Percentiles rank a stretch among this genome's conserved stretches.
phyloP scores from a whole-genome alignment of 2,888 invertebrate species.

The Tromatobia lineatoria region DNA sequence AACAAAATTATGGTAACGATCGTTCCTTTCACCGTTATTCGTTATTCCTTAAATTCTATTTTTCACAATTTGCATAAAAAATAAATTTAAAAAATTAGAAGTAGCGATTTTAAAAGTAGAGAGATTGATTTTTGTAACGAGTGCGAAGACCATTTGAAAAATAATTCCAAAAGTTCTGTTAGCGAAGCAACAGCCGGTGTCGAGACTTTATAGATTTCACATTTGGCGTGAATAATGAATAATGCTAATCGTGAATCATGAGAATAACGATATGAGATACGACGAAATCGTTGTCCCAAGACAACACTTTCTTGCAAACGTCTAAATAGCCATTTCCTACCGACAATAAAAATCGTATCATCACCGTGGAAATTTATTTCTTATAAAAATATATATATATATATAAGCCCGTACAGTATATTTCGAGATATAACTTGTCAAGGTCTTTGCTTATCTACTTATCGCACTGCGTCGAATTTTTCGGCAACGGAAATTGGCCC shows the following conservation, averaged over 20 bases:
- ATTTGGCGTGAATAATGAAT: slow-evolving; percentile 8
- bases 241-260: slow-evolving; percentile 8
- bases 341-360: neutral
- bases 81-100: neutral
- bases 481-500: neutral
- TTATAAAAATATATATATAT: neutral
- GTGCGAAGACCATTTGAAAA: neutral
- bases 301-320: neutral
- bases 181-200: neutral
- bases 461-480: neutral
- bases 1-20: neutral
- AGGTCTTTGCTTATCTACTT: slow-evolving; percentile 16
- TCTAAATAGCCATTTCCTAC: neutral
- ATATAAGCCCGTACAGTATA: neutral
- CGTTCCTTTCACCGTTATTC: neutral
- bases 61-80: neutral
- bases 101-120: neutral
- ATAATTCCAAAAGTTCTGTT: neutral
- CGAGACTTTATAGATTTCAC: slow-evolving; percentile 9
- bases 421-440: slow-evolving; percentile 1
- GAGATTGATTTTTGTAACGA: neutral
- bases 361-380: neutral
- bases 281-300: neutral
- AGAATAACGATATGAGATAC: neutral
- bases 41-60: neutral